Evolutionary conservation across 2,888 invertebrate species (phyloP).

Genomic region (Ligdia adustata): DNA sequence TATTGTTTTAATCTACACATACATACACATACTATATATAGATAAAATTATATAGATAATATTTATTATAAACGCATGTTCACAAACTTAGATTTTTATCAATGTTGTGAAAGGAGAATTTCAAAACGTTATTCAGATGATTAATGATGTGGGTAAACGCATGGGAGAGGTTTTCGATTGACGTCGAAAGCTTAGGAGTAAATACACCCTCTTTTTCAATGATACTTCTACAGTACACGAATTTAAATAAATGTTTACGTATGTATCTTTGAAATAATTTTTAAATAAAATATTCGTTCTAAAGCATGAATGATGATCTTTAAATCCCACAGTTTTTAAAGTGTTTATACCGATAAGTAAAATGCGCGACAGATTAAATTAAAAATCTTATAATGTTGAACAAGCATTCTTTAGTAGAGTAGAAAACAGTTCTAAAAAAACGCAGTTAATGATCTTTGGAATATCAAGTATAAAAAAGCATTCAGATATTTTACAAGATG

Average conservation of each 20-base stretch:
- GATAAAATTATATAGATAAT: neutral
- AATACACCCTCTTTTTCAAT: conserved; percentile 62
- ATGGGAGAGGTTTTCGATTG: conserved; percentile 71
- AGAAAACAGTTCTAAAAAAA: too few species aligned
- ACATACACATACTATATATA: neutral
- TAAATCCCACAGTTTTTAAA: conserved; percentile 31
- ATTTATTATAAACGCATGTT: neutral
- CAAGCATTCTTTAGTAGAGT: too few species aligned
- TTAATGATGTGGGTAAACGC: conserved; percentile 72
- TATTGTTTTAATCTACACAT: too few species aligned
- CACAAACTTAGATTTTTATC: conserved; percentile 27
- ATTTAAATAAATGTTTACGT: conserved; percentile 52
- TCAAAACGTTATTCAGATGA: conserved; percentile 65
- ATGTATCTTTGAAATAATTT: conserved; percentile 58
- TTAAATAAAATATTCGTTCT: conserved; percentile 40
- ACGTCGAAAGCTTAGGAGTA: conserved; percentile 61
- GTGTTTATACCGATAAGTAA: too few species aligned
- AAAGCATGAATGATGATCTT: conserved; percentile 55
- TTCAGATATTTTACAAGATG: conserved; percentile 17
- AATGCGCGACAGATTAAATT: too few species aligned
- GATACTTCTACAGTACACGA: conserved; percentile 57
- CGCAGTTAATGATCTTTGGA: too few species aligned
- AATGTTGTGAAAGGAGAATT: conserved; percentile 42
- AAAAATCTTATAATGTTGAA: too few species aligned
- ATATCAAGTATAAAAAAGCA: too few species aligned